These are phyloP conservation scores for Parapristionchus giblindavisi DNA, from an alignment of 2,888 invertebrate species.

Conservation along the genomic window DNA sequence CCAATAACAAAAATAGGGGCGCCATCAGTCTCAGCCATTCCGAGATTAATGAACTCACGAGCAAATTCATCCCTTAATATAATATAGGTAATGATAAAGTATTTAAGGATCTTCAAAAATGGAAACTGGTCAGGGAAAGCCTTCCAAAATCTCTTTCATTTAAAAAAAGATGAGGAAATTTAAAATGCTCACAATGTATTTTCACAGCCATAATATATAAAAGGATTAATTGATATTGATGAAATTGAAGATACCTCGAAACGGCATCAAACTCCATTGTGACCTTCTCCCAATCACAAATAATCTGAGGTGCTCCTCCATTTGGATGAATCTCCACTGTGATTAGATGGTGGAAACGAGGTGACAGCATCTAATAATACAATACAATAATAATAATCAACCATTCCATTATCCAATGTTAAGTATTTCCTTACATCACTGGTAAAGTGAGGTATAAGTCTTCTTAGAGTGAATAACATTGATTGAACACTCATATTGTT, in stretches of 20 bases:
- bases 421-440: slow-evolving; percentile 22
- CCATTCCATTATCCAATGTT: background rate
- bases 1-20: slow-evolving; percentile 92
- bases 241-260: slow-evolving; percentile 48
- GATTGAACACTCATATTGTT: slow-evolving; percentile 8
- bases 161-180: too few relatives aligned
- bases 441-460: background rate
- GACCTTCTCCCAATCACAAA: slow-evolving; percentile 78
- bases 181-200: too few relatives aligned
- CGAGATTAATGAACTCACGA: slow-evolving; percentile 61
- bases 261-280: slow-evolving; percentile 78
- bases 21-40: slow-evolving; percentile 55
- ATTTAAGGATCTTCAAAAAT: background rate
- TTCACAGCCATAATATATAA: too few relatives aligned
- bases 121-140: too few relatives aligned
- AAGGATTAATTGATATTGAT: too few relatives aligned
- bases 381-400: background rate
- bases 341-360: slow-evolving; percentile 73
- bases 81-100: slow-evolving; percentile 5
- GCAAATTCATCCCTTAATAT: slow-evolving; percentile 52
- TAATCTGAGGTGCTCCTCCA: slow-evolving; percentile 90
- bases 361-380: slow-evolving; percentile 1
- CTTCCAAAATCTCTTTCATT: too few relatives aligned
- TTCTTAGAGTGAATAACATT: slow-evolving; percentile 4
- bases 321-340: slow-evolving; percentile 91